Evolutionary conservation across 1,140 invertebrate species (phyloP).

Genomic region (Apis cerana): DNA sequence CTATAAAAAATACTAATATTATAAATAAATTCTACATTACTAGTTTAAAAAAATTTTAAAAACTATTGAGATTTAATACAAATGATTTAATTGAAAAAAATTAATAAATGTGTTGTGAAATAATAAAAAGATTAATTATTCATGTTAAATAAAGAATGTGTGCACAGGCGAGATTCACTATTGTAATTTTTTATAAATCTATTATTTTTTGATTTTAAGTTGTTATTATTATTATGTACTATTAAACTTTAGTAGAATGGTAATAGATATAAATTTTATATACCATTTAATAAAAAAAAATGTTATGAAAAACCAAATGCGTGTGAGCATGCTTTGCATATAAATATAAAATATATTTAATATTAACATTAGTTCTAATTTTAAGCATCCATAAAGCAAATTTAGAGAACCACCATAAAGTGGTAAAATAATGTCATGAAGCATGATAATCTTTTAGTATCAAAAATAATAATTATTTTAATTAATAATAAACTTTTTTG

Average conservation of each 20-base stretch:
- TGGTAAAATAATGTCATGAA: constrained; percentile 79
- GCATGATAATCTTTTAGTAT: constrained; percentile 75
- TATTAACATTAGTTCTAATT: constrained; percentile 31
- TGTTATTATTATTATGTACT: constrained; percentile 2
- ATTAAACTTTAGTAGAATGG: constrained; percentile 6
- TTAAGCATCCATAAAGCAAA: constrained; percentile 67
- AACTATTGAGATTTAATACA: background rate
- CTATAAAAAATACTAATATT: no score
- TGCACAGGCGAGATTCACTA: constrained; percentile 58
- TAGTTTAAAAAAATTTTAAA: no score
- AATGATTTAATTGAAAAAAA: background rate
- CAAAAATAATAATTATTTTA: constrained; percentile 58
- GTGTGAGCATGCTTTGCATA: constrained; percentile 59
- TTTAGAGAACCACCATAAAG: constrained; percentile 79
- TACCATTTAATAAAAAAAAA: background rate
- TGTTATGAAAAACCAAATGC: constrained; percentile 31
- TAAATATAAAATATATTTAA: constrained; percentile 33
- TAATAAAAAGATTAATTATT: constrained; percentile 26
- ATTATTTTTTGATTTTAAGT: constrained; percentile 11
- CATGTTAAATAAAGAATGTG: constrained; percentile 36
- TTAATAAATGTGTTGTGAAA: constrained; percentile 1
- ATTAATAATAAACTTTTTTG: constrained; percentile 58
- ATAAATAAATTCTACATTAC: no score
- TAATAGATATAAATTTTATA: constrained; percentile 1
- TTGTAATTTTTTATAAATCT: constrained; percentile 6